Evolutionary conservation across 2,888 invertebrate species (phyloP), one percentile per base, ranked within the genome.

Genomic region (Drosophila neutralis): DNA sequence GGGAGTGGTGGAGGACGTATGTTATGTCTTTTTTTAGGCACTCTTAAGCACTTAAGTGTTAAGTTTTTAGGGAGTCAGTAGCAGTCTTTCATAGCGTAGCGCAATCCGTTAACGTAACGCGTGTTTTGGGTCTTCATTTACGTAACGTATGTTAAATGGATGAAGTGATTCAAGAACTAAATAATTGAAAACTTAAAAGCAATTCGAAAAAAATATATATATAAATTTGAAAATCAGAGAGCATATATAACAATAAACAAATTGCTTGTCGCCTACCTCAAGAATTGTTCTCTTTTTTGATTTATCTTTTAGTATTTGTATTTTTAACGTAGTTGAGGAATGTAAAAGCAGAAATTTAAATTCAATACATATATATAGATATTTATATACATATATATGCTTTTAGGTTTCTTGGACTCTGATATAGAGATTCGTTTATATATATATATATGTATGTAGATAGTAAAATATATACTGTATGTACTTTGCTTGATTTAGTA

Each of bases 401-500:
- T 54, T 64, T 70, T 51, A 33, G 53, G 27, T 69, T 76, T 57
- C 64, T 73, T 66, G 74, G 61, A 56, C 70, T 70, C 54, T 78
- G 71, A 75, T 69, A 59, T 64, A 75, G 45, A 45, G 45, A 45
- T 45, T 45, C 58, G 69, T 80, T 61, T 76, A 71, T 76, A 70
- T 67, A 54, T 63, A 48, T 60, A 59, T 66, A 73, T 83, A 60
- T 66, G 62, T 62, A 54, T 67, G 65, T 75, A 69, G 72, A 73
- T 85, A 78, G 82, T 85, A 88, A 87, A 87, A 84, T 89, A 85
- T 76, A 56, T 38, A 80, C 72, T 79, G 68, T 74, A 70, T 83
- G 73, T 80, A 77, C 63, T 82, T 85, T 71, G 76, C 71, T 82
- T 87, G 83, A 80, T 72, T 89, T 91, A 91, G 87, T 91, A 92